A percentile compares a stretch with the other conserved stretches of the same genome.
Conservation (phyloP, 2,113 vertebrate genomes). For the Sitta europaea region DNA sequence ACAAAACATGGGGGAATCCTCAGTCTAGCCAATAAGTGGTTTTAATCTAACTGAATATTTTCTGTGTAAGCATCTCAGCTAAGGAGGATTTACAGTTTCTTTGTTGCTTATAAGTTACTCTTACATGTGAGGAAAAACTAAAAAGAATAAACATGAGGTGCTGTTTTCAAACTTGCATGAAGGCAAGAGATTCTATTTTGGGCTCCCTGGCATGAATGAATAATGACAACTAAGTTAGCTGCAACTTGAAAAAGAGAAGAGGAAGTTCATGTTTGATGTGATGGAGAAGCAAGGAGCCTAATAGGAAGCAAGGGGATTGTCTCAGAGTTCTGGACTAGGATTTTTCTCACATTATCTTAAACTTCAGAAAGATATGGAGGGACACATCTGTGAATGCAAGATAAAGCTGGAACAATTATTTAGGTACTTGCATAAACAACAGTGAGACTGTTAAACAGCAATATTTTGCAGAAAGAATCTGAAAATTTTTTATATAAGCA, state of each 20-base stretch:
- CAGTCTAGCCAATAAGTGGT: not conserved
- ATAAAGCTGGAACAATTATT: not conserved
- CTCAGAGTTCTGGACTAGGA: not conserved
- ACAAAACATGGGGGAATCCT: not conserved
- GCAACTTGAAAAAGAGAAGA: not conserved
- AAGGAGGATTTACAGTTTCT: not conserved
- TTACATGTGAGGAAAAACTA: not conserved
- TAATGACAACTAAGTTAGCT: not conserved
- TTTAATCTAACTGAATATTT: not conserved
- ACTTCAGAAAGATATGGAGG: not conserved
- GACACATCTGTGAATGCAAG: not conserved
- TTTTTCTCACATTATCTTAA: not conserved
- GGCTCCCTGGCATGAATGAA: not conserved
- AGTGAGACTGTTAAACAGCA: not conserved
- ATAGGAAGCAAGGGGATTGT: not conserved
- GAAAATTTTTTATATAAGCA: not conserved
- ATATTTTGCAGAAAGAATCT: not conserved
- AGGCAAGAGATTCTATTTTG: not conserved
- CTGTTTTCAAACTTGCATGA: not conserved
- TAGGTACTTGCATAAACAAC: not conserved
- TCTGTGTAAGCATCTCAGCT: not conserved
- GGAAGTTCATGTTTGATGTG: not conserved
- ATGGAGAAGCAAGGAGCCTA: not conserved
- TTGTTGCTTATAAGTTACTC: not conserved
- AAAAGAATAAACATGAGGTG: not conserved